phyloP scores from a whole-genome alignment of 1,140 invertebrate genomes.

The Aphidius gifuensis region DNA sequence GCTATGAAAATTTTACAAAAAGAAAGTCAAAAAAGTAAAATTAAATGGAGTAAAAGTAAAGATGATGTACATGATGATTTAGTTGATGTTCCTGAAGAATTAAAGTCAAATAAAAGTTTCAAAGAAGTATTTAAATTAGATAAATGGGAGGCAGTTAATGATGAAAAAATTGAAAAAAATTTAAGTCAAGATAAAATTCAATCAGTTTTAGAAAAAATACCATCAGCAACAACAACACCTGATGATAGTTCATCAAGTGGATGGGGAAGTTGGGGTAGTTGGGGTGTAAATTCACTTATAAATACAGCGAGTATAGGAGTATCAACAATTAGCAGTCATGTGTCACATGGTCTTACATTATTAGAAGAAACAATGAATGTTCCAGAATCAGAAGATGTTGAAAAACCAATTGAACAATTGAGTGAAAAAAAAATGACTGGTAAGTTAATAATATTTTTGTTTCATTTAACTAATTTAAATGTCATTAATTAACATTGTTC shows the following conservation, averaged over 20 bases:
- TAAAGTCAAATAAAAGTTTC: slow-evolving; percentile 50
- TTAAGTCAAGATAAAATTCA: slow-evolving; percentile 34
- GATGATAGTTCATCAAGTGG: slow-evolving; percentile 22
- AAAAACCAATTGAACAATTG: slow-evolving; percentile 36
- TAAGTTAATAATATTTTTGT: slow-evolving; percentile 10
- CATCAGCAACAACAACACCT: slow-evolving; percentile 23
- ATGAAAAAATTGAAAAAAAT: slow-evolving; percentile 36
- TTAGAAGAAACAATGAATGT: slow-evolving; percentile 74
- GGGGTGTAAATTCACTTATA: slow-evolving; percentile 68
- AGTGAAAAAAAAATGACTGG: slow-evolving; percentile 1
- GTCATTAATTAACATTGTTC: neutral
- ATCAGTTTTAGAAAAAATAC: slow-evolving; percentile 30
- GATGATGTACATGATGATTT: slow-evolving; percentile 28
- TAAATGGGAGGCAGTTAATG: slow-evolving; percentile 44
- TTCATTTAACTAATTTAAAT: neutral
- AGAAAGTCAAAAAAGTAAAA: slow-evolving; percentile 13
- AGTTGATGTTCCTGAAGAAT: slow-evolving; percentile 44
- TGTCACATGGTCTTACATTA: slow-evolving; percentile 73
- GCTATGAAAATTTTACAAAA: slow-evolving; percentile 20
- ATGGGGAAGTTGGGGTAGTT: slow-evolving; percentile 67
- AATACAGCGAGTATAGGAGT: slow-evolving; percentile 71
- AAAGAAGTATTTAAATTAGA: slow-evolving; percentile 48
- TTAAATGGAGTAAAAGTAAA: slow-evolving; percentile 12
- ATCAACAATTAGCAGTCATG: slow-evolving; percentile 71
- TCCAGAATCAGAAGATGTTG: slow-evolving; percentile 73